phyloP scores from a whole-genome alignment of 2,797 vertebrate genomes.

The Falco concolor region DNA sequence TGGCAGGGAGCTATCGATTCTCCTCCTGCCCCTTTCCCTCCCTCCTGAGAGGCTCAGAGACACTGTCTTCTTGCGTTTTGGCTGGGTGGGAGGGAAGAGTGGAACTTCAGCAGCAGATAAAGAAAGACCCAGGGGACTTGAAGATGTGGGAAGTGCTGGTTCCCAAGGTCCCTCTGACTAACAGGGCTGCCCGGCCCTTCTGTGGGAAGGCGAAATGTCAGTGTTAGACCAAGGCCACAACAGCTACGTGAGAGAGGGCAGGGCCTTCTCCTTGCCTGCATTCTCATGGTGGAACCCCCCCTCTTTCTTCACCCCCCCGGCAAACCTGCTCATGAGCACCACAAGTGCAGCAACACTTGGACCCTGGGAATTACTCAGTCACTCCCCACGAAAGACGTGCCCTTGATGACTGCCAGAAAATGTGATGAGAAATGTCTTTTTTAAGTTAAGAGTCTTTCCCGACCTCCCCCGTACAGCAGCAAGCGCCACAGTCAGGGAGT shows the following conservation, averaged over 20 bases:
- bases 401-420: background rate
- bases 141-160: background rate
- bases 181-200: background rate
- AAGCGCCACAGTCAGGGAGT: background rate
- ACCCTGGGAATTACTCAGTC: background rate
- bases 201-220: background rate
- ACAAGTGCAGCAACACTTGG: background rate
- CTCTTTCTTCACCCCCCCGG: background rate
- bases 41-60: background rate
- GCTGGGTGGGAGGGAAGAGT: background rate
- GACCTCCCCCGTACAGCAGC: accelerated
- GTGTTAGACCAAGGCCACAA: background rate
- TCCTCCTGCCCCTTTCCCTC: background rate
- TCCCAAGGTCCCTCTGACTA: background rate
- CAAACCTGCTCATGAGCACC: accelerated
- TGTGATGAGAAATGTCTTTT: background rate
- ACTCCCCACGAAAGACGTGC: background rate
- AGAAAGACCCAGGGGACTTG: background rate
- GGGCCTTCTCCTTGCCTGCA: background rate
- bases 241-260: accelerated
- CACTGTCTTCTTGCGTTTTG: background rate
- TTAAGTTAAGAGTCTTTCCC: background rate
- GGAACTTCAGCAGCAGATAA: background rate
- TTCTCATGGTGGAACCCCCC: background rate
- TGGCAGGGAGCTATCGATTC: background rate